A percentile compares a stretch with the other conserved stretches of the same genome.
Conservation (phyloP, 2,113 vertebrate genomes). For the Chroicocephalus ridibundus region DNA sequence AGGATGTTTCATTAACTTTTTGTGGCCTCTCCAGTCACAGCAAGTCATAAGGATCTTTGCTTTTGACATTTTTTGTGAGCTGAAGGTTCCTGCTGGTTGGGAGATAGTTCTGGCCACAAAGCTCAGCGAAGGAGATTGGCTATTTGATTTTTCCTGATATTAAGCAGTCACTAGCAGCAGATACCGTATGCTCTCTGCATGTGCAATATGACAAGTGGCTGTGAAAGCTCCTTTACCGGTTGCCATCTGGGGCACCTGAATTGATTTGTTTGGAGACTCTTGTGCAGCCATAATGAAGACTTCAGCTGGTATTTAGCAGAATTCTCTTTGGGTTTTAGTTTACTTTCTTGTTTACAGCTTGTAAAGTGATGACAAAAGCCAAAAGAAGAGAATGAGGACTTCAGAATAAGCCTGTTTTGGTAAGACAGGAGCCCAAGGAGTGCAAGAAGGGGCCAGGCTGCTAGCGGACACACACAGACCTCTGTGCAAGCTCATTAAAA, state of each 20-base stretch:
- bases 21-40: background rate
- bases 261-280: background rate
- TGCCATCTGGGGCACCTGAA: background rate
- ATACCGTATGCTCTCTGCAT: background rate
- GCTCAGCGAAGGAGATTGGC: background rate
- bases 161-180: background rate
- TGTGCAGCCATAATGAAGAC: background rate
- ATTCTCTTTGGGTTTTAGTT: background rate
- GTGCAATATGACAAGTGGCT: background rate
- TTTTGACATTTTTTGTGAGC: background rate
- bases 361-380: background rate
- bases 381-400: background rate
- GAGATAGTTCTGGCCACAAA: background rate
- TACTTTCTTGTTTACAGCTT: background rate
- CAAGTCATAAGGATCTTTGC: background rate
- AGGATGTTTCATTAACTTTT: background rate
- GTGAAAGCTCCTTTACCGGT: background rate
- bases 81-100: background rate
- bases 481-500: constrained; percentile 4
- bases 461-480: background rate
- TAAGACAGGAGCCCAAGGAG: background rate
- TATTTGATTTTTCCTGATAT: background rate
- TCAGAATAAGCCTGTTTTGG: background rate
- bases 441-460: background rate
- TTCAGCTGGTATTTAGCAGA: background rate